A percentile compares a stretch with the other conserved stretches of the same genome.
Evolutionary conservation across 2,797 vertebrate species (phyloP).

Genomic region (Gambusia yucatana): DNA sequence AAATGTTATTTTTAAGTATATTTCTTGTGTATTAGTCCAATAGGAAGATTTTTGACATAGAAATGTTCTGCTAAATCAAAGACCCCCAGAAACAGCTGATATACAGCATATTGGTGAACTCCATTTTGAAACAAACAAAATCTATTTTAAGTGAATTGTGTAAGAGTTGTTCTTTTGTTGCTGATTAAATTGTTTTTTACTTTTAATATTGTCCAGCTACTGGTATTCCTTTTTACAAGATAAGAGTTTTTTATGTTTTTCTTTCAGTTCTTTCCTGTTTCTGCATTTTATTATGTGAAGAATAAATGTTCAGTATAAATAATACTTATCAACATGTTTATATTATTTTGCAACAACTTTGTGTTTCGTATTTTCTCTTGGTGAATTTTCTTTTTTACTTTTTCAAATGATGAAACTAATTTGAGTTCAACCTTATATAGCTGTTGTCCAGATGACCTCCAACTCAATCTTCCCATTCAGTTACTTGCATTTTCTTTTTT

Average conservation of each 20-base stretch:
- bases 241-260: not conserved
- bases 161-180: not conserved
- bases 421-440: not conserved
- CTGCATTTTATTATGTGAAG: no score
- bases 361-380: not conserved
- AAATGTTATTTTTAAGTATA: not conserved
- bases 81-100: not conserved
- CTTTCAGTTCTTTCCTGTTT: not conserved
- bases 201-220: not conserved
- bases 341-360: not conserved
- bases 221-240: not conserved
- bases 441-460: not conserved
- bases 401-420: not conserved
- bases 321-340: no score
- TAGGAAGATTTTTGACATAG: not conserved
- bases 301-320: no score
- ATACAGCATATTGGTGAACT: not conserved
- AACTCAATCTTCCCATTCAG: not conserved
- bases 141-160: not conserved
- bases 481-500: not conserved
- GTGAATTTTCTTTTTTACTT: not conserved
- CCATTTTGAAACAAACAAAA: not conserved
- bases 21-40: not conserved
- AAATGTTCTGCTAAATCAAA: not conserved
- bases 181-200: not conserved